Evolutionary conservation across 92 coral and sea anemone species (phyloP), one percentile per base, ranked within the genome.

Genomic region (Phenganax subtilis): DNA sequence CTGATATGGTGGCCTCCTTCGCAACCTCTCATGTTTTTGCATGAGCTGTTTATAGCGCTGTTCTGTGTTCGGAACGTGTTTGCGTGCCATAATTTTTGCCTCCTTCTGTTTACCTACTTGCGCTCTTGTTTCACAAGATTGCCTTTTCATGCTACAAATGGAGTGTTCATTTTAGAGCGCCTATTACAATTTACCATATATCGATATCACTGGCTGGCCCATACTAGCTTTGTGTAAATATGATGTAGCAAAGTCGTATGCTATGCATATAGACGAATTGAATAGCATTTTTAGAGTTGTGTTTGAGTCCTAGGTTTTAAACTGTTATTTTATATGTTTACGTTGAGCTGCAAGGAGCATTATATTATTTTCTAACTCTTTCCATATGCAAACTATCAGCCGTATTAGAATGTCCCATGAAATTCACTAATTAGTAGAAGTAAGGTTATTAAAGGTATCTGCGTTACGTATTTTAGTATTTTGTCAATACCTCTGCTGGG

Each of bases 401-500:
- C 12, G 57, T 3, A 25, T 12, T 44, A n/a, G 28, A 29, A 3
- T 55, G 16, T 75, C 28, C 64, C n/a, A n/a, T 30, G 9, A 14
- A 12, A 75, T 9, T n/a, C 53, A 25, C 47, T 75, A 20, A 54
- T 56, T 75, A 25, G 55, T 75, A 27, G 51, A 54, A 4, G 57
- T 8, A 75, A 25, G 31, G 51, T 30, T 56, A 25, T 55, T 27
- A 75, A 37, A 37, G 47, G 47, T 16, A 27, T 58, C 53, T 75
- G 10, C 67, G 57, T 57, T 76, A 61, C n/a, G 81, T 76, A 59
- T 76, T 76, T 37, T 76, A 76, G 81, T 60, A 27, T n/a, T 58
- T 27, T 76, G 81, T 76, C 69, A 52, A 57, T 76, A 58, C 67
- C 81, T 76, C 81, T 29, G 81, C 60, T 53, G 81, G 81, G 67